A percentile compares a stretch with the other conserved stretches of the same genome.
These are phyloP conservation scores for Hoplostethus atlanticus DNA, from an alignment of 2,797 vertebrate genomes.

Conservation along the genomic window DNA sequence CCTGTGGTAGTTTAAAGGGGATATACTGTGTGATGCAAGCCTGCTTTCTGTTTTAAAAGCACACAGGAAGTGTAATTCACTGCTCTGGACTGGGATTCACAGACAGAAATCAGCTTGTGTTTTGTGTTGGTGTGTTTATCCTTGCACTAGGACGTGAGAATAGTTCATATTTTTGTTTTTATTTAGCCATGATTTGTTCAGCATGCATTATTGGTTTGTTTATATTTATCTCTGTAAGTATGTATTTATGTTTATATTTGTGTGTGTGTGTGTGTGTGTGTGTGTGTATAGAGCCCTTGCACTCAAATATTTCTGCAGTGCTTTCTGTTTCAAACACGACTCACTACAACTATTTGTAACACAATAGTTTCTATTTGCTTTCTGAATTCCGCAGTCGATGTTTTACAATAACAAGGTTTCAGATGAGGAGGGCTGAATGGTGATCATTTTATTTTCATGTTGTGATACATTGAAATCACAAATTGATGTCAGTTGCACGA, in stretches of 20 bases:
- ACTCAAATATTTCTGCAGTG: neutral
- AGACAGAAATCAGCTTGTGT: neutral
- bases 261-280: too few species aligned
- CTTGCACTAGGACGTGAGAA: neutral
- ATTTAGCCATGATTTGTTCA: neutral
- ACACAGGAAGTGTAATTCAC: neutral
- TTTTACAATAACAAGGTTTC: neutral
- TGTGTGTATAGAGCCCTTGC: neutral
- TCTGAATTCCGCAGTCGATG: neutral
- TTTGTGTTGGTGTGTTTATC: neutral
- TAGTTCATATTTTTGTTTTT: neutral
- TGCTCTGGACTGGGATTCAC: neutral
- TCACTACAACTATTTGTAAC: neutral
- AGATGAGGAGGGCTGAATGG: neutral
- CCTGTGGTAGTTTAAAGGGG: neutral
- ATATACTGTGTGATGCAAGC: neutral
- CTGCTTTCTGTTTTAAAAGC: neutral
- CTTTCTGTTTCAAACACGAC: constrained; percentile 4
- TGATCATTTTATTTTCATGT: neutral
- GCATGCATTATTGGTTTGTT: neutral
- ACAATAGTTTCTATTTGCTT: neutral
- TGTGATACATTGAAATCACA: constrained; percentile 4
- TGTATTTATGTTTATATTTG: too few species aligned
- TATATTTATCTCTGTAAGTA: neutral
- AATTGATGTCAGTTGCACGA: neutral